Percentiles rank a stretch among this genome's conserved stretches.
These are phyloP conservation scores for Tyria jacobaeae DNA, from an alignment of 2,888 invertebrate species.

Conservation along the genomic window DNA sequence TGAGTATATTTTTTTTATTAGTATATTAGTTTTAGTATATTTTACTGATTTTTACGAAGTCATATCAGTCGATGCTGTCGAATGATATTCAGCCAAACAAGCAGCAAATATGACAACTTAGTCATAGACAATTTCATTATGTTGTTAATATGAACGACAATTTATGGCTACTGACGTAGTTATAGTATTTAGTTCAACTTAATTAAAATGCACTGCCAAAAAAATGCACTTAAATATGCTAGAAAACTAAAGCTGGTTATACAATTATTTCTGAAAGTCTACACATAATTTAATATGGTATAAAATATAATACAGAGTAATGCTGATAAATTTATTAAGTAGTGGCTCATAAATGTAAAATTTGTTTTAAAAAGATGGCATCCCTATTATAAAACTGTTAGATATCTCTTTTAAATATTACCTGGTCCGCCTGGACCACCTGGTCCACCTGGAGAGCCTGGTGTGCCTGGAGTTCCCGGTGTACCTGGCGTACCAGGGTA, in stretches of 20 bases:
- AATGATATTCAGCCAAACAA: neutral
- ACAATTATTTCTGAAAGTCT: neutral
- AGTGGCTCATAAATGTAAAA: too few species aligned
- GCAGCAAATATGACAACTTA: too few species aligned
- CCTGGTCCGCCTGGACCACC: constrained; percentile 43
- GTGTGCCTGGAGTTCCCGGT: constrained; percentile 50
- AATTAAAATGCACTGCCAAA: too few species aligned
- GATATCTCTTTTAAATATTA: constrained; percentile 1
- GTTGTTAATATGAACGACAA: too few species aligned
- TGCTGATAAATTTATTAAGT: too few species aligned
- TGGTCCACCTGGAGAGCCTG: constrained; percentile 36
- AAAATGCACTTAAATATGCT: neutral
- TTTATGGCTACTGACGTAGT: neutral
- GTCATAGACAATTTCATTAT: too few species aligned
- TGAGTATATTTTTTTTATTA: too few species aligned
- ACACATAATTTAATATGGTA: too few species aligned
- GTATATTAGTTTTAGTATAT: too few species aligned
- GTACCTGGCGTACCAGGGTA: constrained; percentile 44
- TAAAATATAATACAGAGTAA: too few species aligned
- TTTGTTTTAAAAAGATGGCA: neutral
- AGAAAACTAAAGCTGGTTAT: neutral
- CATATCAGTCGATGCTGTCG: neutral
- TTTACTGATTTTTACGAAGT: neutral
- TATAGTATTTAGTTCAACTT: neutral
- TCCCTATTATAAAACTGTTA: neutral